Evolutionary conservation across 1,140 invertebrate genomes (phyloP).

Genomic region (Hermetia illucens): DNA sequence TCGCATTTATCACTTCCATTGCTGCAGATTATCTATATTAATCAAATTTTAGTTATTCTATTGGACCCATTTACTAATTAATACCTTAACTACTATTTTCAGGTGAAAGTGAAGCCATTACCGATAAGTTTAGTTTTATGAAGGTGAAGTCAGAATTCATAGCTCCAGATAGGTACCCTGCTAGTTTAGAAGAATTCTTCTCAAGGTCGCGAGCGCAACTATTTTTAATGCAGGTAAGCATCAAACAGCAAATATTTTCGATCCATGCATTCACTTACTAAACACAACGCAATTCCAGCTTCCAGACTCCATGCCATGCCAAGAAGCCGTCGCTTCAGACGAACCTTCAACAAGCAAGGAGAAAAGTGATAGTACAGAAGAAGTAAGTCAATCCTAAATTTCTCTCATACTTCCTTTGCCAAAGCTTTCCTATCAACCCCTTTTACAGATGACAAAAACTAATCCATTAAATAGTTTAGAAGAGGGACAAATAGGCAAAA

Average conservation of each 20-base stretch:
- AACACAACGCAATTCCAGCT: too few relatives aligned
- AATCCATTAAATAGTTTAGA: too few relatives aligned
- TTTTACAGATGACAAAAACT: too few relatives aligned
- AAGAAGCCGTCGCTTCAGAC: slow-evolving; percentile 14
- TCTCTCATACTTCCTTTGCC: slow-evolving; percentile 10
- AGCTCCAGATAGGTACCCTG: slow-evolving; percentile 20
- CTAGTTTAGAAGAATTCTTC: slow-evolving; percentile 15
- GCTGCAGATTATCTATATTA: too few relatives aligned
- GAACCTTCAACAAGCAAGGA: slow-evolving; percentile 12
- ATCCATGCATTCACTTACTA: slow-evolving; percentile 4
- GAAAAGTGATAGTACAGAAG: slow-evolving; percentile 12
- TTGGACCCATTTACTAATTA: too few relatives aligned
- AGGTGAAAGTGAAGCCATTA: too few relatives aligned
- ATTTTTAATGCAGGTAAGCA: slow-evolving; percentile 19
- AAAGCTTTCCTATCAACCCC: too few relatives aligned
- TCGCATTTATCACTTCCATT: too few relatives aligned
- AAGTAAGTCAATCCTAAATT: slow-evolving; percentile 2
- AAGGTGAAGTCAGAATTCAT: too few relatives aligned
- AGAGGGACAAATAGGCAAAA: slow-evolving; percentile 41
- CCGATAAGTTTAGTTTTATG: too few relatives aligned
- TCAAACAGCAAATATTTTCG: not conserved
- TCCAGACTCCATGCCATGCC: slow-evolving; percentile 35
- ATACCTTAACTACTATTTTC: too few relatives aligned
- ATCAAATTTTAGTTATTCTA: too few relatives aligned
- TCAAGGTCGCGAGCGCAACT: slow-evolving; percentile 15